Conservation (phyloP, 2,113 vertebrate genomes). For the Lagenorhynchus albirostris region DNA sequence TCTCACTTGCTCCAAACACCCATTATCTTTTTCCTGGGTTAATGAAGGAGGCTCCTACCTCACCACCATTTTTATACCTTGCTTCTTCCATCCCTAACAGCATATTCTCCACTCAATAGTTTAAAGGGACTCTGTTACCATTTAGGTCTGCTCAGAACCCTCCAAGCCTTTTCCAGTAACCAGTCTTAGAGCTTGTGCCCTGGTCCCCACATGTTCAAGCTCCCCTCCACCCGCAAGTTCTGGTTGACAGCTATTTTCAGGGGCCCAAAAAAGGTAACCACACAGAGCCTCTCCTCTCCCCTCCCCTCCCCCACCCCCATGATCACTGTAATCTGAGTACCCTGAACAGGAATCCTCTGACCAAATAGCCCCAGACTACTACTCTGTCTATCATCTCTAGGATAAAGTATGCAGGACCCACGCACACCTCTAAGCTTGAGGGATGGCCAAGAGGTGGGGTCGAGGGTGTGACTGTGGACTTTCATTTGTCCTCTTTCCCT, state of each 20-base stretch:
- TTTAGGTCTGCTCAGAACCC: neutral
- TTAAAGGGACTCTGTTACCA: neutral
- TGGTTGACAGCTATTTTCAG: neutral
- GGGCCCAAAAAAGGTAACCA: too few relatives aligned
- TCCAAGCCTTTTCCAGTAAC: neutral
- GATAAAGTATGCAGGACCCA: neutral
- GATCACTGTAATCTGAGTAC: neutral
- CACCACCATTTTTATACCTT: neutral
- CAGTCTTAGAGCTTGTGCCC: neutral
- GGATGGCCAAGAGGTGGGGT: neutral
- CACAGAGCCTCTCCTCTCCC: neutral
- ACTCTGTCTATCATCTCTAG: neutral
- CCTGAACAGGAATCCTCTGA: neutral
- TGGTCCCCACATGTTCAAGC: neutral
- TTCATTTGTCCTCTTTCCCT: neutral
- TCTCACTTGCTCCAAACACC: neutral
- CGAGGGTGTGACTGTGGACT: fast-evolving
- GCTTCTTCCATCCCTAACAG: neutral
- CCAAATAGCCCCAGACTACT: neutral
- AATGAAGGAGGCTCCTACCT: neutral
- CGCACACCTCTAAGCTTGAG: neutral
- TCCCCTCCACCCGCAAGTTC: neutral
- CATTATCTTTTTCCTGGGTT: neutral
- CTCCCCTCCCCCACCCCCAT: neutral
- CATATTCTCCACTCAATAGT: neutral